A percentile compares a stretch with the other conserved stretches of the same genome.
phyloP scores from a whole-genome alignment of 2,113 vertebrate species.

The Saguinus midas region DNA sequence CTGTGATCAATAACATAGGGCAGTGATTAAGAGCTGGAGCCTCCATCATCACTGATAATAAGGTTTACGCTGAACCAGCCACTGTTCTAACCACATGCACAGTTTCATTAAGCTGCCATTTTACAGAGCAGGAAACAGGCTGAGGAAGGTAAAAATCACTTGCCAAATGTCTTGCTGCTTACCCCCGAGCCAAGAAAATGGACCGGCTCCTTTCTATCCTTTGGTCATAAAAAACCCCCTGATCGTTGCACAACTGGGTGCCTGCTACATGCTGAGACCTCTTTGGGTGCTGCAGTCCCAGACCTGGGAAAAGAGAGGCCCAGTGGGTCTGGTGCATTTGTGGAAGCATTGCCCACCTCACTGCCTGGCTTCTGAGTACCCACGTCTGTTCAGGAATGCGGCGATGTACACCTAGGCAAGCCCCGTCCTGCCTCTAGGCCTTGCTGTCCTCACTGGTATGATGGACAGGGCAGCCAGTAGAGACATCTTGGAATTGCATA shows the following conservation, averaged over 20 bases:
- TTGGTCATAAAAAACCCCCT: too few species aligned
- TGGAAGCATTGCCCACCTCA: fast-evolving
- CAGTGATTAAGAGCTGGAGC: not conserved
- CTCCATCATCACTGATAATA: not conserved
- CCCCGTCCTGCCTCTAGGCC: not conserved
- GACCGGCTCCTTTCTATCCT: too few species aligned
- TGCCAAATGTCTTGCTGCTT: not conserved
- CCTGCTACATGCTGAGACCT: not conserved
- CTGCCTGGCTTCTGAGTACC: not conserved
- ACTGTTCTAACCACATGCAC: not conserved
- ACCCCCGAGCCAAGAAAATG: not conserved
- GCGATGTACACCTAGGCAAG: fast-evolving
- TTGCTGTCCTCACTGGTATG: not conserved
- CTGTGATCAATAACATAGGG: not conserved
- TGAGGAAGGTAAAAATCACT: not conserved
- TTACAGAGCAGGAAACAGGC: not conserved
- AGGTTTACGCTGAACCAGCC: not conserved
- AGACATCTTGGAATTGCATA: not conserved
- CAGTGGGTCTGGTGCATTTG: not conserved
- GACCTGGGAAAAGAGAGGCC: not conserved
- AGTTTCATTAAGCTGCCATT: not conserved
- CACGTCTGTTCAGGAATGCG: not conserved
- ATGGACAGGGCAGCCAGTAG: not conserved
- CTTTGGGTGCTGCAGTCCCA: not conserved
- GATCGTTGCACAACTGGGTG: fast-evolving